phyloP scores from a whole-genome alignment of 2,888 invertebrate species.

The Epistrophe grossulariae region DNA sequence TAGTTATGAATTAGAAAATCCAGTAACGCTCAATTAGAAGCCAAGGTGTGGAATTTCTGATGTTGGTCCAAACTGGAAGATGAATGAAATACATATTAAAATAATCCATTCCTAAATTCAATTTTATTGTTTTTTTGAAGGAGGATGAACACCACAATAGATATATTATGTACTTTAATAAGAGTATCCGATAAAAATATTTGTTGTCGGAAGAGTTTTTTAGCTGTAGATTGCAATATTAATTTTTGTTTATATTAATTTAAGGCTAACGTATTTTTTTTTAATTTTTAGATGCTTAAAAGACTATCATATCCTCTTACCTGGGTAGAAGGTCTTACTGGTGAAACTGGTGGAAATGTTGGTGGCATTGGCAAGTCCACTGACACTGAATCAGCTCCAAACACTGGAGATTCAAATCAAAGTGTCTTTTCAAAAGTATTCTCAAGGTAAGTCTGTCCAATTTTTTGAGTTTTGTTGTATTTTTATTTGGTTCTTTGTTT shows the following conservation, averaged over 20 bases:
- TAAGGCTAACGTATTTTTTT: not conserved
- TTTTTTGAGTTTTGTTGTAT: not conserved
- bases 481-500: not conserved
- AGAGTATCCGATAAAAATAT: too few species aligned
- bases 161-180: too few species aligned
- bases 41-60: too few species aligned
- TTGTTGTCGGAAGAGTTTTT: too few species aligned
- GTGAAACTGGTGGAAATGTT: slow-evolving; percentile 87
- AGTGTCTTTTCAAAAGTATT: slow-evolving; percentile 96
- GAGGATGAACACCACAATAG: too few species aligned
- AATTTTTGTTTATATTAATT: not conserved
- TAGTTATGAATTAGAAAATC: too few species aligned
- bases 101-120: too few species aligned
- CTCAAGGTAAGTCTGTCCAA: slow-evolving; percentile 88
- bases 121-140: too few species aligned
- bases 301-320: slow-evolving; percentile 95
- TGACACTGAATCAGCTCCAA: slow-evolving; percentile 83
- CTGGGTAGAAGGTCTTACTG: slow-evolving; percentile 95
- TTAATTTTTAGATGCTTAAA: slow-evolving; percentile 91
- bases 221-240: too few species aligned
- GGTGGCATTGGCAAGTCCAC: slow-evolving; percentile 80
- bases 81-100: too few species aligned
- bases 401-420: slow-evolving; percentile 85
- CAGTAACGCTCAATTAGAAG: too few species aligned
- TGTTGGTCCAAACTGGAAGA: too few species aligned